phyloP scores from a whole-genome alignment of 2,888 invertebrate species.

The Noctua pronuba region DNA sequence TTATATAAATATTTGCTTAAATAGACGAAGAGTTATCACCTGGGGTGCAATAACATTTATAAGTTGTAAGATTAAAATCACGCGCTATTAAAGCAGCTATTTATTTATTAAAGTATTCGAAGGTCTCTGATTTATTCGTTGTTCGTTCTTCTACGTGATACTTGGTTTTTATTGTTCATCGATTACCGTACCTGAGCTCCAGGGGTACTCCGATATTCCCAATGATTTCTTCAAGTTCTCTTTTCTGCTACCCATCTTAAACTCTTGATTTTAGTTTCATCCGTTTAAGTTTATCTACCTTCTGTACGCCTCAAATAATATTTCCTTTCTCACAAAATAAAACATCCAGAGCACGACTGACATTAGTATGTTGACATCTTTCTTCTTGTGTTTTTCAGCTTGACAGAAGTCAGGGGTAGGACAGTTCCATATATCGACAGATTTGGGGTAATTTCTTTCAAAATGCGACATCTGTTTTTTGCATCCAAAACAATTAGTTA shows the following conservation, averaged over 20 bases:
- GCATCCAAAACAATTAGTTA: too few relatives aligned
- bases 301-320: conserved; percentile 16
- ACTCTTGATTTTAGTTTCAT: conserved; percentile 10
- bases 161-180: conserved; percentile 21
- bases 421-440: too few relatives aligned
- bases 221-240: conserved; percentile 78
- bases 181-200: conserved; percentile 81
- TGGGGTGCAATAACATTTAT: conserved; percentile 9
- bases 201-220: conserved; percentile 81
- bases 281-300: conserved; percentile 1
- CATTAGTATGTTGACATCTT: background rate
- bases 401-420: too few relatives aligned
- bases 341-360: conserved; percentile 19
- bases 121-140: conserved; percentile 21
- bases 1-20: conserved; percentile 24
- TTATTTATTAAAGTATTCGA: conserved; percentile 14
- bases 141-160: conserved; percentile 7
- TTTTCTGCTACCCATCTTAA: conserved; percentile 76
- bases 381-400: background rate
- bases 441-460: too few relatives aligned
- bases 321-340: conserved; percentile 36
- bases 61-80: background rate
- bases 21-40: background rate
- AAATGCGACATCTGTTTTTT: too few relatives aligned
- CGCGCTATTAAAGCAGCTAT: background rate